These are phyloP conservation scores for Equus przewalskii DNA, from an alignment of 2,113 vertebrate genomes.

Conservation along the genomic window DNA sequence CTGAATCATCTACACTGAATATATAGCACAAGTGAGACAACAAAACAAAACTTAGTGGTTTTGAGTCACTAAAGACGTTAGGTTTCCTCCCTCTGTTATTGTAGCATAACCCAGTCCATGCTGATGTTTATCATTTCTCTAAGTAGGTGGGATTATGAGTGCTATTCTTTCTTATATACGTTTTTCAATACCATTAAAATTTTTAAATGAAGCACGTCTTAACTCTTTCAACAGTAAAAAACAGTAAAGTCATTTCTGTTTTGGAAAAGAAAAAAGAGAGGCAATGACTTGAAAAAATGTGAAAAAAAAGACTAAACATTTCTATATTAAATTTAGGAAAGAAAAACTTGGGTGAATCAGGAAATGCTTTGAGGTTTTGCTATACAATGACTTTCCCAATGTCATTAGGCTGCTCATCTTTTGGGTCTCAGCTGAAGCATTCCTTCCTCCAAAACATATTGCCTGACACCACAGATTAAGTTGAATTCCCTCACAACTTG, in stretches of 20 bases:
- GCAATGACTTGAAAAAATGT: neutral
- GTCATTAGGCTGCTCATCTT: neutral
- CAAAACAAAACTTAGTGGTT: neutral
- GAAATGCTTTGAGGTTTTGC: slow-evolving; percentile 8
- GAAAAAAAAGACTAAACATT: neutral
- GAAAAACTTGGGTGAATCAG: neutral
- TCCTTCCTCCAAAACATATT: neutral
- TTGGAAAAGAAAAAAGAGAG: slow-evolving; percentile 2
- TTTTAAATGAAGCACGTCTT: neutral
- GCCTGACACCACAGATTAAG: neutral
- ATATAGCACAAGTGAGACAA: neutral
- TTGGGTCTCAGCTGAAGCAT: neutral
- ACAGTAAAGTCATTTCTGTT: neutral
- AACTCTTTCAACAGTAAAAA: neutral
- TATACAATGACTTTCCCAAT: neutral
- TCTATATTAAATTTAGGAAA: slow-evolving; percentile 28
- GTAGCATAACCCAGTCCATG: neutral
- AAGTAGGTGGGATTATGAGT: neutral
- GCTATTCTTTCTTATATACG: neutral
- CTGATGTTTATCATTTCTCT: neutral
- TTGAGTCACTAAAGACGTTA: neutral
- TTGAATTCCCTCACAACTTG: neutral
- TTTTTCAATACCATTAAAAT: neutral
- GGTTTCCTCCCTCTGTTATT: neutral
- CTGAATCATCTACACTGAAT: neutral